A percentile compares a stretch with the other conserved stretches of the same genome.
Evolutionary conservation across 1,140 invertebrate genomes (phyloP).

Genomic region (Stegodyphus dumicola): DNA sequence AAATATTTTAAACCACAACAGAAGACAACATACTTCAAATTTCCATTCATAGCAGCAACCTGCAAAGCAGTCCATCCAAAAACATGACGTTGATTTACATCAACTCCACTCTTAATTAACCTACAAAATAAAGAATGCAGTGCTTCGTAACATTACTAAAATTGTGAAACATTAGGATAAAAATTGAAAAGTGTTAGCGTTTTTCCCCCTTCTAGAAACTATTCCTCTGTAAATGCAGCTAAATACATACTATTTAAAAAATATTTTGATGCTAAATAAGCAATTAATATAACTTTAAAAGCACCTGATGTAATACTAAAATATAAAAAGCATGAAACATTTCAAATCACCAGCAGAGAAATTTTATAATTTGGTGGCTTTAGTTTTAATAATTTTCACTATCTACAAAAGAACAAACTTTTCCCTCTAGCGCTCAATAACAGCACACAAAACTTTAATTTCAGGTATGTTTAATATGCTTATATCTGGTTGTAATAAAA

Average conservation of each 20-base stretch:
- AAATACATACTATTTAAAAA: background rate
- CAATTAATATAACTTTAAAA: background rate
- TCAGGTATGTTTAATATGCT: no score
- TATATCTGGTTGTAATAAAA: no score
- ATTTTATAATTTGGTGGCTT: no score
- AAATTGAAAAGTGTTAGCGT: background rate
- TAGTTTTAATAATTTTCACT: no score
- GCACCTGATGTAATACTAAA: background rate
- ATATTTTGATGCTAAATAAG: background rate
- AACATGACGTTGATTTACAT: conserved; percentile 71
- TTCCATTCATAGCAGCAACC: conserved; percentile 83
- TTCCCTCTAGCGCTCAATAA: no score
- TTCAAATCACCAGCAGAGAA: no score
- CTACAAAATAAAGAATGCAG: conserved; percentile 64
- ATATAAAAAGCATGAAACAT: no score
- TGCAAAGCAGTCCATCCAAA: conserved; percentile 90
- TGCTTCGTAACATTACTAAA: conserved; percentile 2
- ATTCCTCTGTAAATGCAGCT: background rate
- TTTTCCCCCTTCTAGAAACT: no score
- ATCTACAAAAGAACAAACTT: no score
- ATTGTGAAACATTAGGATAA: background rate
- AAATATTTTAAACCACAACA: no score
- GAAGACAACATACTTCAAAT: conserved; percentile 68
- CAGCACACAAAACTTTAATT: no score
- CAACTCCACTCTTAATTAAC: conserved; percentile 51